phyloP scores from a whole-genome alignment of 2,888 invertebrate species.

The Halocaridina rubra region DNA sequence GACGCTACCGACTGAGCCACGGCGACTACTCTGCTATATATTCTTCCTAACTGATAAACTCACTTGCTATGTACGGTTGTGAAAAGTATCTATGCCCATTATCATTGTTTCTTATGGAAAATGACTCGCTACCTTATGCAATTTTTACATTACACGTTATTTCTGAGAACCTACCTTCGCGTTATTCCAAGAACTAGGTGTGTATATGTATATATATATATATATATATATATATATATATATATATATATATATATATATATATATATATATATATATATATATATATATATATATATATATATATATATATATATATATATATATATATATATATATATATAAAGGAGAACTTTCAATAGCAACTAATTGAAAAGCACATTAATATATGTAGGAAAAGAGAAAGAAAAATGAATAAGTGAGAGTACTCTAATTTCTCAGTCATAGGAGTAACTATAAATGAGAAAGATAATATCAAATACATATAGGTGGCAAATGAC shows the following conservation, averaged over 20 bases:
- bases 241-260: neutral
- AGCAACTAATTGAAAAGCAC: neutral
- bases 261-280: slow-evolving; percentile 1
- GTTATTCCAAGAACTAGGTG: no score
- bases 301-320: slow-evolving; percentile 22
- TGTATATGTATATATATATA: neutral
- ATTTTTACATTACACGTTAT: no score
- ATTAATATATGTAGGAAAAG: neutral
- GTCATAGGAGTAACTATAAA: neutral
- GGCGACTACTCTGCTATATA: no score
- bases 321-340: slow-evolving; percentile 37
- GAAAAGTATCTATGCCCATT: no score
- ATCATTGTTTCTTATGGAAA: no score
- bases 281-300: neutral
- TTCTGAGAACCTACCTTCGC: no score
- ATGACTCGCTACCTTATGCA: no score
- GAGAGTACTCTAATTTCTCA: neutral
- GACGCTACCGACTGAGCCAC: no score
- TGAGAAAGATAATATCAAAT: neutral
- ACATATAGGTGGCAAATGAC: neutral
- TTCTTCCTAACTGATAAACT: no score
- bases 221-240: slow-evolving; percentile 7
- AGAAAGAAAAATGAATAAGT: neutral
- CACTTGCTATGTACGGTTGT: no score
- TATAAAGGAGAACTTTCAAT: neutral